Evolutionary conservation across 2,888 invertebrate genomes (phyloP), one percentile per base, ranked within the genome.

Genomic region (Lochmaea crataegi): DNA sequence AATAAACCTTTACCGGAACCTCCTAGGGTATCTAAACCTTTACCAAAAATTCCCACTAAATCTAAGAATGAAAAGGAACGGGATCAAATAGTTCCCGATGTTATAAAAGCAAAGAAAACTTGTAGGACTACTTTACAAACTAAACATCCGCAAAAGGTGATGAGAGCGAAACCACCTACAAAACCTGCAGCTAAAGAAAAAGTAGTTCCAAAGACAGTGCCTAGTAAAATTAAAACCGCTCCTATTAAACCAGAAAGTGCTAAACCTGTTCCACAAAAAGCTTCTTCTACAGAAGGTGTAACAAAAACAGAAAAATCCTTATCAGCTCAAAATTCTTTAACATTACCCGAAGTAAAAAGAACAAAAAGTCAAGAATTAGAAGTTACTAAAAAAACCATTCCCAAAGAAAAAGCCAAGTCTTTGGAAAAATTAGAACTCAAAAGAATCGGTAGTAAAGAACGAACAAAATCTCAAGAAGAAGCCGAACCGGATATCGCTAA

Each of bases 401-500:
- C 89, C 66, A 88, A 90, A 0, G 93, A 93, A 83, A 92, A 92
- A 76, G 92, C 92, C 0, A 91, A 91, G 80, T 92, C 92, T 0
- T 86, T 93, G 72, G 93, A 93, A 81, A 91, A 90, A 84, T 88
- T 91, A 86, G 91, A 91, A 82, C 83, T 90, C 1, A 90, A 89
- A 84, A 85, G 91, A 77, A 86, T 87, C 16, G 78, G 83, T 7
- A 91, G 91, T 80, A 91, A 90, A 79, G 93, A 93, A 84, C 89
- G 92, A 76, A 91, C 92, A 5, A 92, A 91, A 82, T 93, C 92
- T 1, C 92, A 92, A 84, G 93, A 93, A 83, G 93, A 93, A 77
- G 92, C 91, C 75, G 93, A 93, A 80, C 90, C 92, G 0, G 92
- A 93, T 84, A 90, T 90, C 64, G 92, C 91, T 1, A 93, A 93